Evolutionary conservation across 2,113 vertebrate species (phyloP).

Genomic region (Thunnus maccoyii): DNA sequence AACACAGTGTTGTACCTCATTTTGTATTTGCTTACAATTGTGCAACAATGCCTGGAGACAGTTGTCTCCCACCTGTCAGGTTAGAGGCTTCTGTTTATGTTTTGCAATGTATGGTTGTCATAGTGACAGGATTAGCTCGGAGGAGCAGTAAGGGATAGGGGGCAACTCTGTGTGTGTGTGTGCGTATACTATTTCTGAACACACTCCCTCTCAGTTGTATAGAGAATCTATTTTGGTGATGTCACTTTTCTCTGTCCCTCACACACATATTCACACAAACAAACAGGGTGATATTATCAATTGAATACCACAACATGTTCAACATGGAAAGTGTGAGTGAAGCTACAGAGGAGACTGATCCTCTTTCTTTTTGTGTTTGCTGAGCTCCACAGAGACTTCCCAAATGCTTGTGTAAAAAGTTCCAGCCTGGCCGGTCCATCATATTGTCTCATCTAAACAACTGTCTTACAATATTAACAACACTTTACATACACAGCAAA

Average conservation of each 20-base stretch:
- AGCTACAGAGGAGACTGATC: too few relatives aligned
- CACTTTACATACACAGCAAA: background rate
- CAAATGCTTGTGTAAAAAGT: background rate
- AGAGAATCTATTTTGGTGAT: slow-evolving; percentile 73
- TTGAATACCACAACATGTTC: background rate
- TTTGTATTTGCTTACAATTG: slow-evolving; percentile 12
- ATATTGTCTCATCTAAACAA: background rate
- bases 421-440: background rate
- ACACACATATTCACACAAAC: slow-evolving; percentile 2
- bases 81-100: slow-evolving; percentile 69
- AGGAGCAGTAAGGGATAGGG: slow-evolving; percentile 66
- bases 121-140: slow-evolving; percentile 76
- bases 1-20: background rate
- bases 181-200: slow-evolving; percentile 79
- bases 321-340: background rate
- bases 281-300: background rate
- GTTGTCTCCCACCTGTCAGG: slow-evolving; percentile 56
- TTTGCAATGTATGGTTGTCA: slow-evolving; percentile 82
- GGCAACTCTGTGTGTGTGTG: slow-evolving; percentile 72
- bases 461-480: background rate
- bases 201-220: slow-evolving; percentile 45
- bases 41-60: slow-evolving; percentile 28
- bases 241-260: slow-evolving; percentile 58
- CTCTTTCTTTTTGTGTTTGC: too few relatives aligned
- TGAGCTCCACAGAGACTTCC: background rate